Evolutionary conservation across 2,797 vertebrate genomes (phyloP).

Genomic region (Melanotaenia boesemani): DNA sequence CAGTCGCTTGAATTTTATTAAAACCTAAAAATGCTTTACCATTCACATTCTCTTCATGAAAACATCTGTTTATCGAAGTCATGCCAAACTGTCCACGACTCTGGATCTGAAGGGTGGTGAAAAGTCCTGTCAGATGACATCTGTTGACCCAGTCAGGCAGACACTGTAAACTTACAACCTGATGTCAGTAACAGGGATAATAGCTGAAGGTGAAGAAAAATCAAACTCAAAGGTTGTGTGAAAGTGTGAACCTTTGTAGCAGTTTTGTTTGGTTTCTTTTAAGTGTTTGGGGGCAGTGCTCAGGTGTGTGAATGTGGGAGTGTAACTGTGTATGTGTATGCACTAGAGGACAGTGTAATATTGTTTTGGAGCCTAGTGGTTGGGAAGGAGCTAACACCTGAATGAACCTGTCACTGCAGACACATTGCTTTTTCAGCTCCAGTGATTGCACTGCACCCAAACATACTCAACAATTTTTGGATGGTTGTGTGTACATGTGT

Average conservation of each 20-base stretch:
- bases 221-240: constrained; percentile 13
- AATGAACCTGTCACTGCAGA: constrained; percentile 84
- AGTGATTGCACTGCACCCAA: constrained; percentile 76
- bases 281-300: constrained; percentile 28
- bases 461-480: constrained; percentile 67
- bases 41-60: not conserved
- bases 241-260: constrained; percentile 45
- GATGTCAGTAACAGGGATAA: constrained; percentile 23
- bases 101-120: not conserved
- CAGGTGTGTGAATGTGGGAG: constrained; percentile 15
- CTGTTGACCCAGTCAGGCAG: not conserved
- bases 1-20: no score
- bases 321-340: constrained; percentile 26
- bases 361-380: constrained; percentile 75
- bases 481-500: constrained; percentile 46
- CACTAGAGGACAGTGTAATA: constrained; percentile 68
- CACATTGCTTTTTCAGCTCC: constrained; percentile 83
- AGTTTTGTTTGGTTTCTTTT: constrained; percentile 41
- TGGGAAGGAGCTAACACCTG: constrained; percentile 79
- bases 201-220: constrained; percentile 25
- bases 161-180: constrained; percentile 15
- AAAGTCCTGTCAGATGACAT: constrained; percentile 14
- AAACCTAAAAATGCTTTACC: not conserved
- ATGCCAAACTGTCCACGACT: not conserved
- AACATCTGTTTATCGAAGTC: not conserved